Evolutionary conservation across 53 echinoderm and acorn worm species (phyloP).

Genomic region (Paracentrotus lividus): DNA sequence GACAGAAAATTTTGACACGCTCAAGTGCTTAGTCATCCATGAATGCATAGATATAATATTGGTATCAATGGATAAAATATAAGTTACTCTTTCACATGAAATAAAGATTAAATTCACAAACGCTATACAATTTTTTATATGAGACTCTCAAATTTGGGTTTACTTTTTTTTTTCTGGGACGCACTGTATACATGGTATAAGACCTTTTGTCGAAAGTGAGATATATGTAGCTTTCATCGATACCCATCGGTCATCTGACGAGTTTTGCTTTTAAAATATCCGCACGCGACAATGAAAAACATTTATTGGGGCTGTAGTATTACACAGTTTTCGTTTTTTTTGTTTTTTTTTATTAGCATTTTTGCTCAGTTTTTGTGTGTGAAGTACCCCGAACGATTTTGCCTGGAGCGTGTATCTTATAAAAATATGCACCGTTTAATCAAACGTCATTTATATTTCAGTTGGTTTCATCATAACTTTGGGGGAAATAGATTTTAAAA

Average conservation of each 20-base stretch:
- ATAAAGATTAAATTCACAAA: no score
- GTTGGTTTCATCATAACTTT: neutral
- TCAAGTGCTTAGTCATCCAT: no score
- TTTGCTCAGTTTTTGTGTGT: neutral
- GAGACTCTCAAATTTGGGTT: no score
- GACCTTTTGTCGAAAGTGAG: neutral
- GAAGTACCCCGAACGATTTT: neutral
- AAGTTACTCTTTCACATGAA: no score
- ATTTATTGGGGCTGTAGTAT: neutral
- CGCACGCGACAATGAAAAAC: conserved; percentile 29
- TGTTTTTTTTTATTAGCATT: neutral
- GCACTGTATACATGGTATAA: no score
- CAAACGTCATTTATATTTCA: neutral
- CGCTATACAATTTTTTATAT: no score
- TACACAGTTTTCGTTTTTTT: neutral
- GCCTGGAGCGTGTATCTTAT: neutral
- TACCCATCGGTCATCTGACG: neutral
- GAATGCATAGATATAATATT: no score
- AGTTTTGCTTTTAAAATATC: conserved; percentile 16
- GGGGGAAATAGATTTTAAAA: neutral
- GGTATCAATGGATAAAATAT: no score
- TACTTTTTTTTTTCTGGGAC: no score
- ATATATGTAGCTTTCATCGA: neutral
- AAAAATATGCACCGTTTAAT: conserved; percentile 1
- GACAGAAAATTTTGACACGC: no score